These are phyloP conservation scores for Saccostrea echinata DNA, from an alignment of 1,140 invertebrate species.

Conservation along the genomic window DNA sequence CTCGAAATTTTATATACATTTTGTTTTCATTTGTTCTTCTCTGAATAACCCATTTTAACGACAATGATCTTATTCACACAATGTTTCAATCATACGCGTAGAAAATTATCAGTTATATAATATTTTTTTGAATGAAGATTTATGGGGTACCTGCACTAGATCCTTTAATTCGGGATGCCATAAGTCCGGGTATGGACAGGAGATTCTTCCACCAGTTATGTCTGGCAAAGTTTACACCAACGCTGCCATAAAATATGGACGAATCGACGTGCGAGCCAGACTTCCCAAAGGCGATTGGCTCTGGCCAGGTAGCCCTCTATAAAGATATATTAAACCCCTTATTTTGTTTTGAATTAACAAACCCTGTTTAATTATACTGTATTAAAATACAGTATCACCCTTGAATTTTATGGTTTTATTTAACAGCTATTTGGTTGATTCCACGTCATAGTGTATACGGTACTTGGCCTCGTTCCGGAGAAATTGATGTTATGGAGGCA, in stretches of 20 bases:
- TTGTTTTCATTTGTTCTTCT: too few species aligned
- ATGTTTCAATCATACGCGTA: too few species aligned
- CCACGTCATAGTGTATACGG: slow-evolving; percentile 68
- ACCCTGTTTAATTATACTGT: neutral
- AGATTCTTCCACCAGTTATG: slow-evolving; percentile 56
- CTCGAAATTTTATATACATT: too few species aligned
- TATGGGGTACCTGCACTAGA: neutral
- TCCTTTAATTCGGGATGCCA: neutral
- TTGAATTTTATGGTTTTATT: neutral
- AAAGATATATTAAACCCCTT: neutral
- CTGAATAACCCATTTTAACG: too few species aligned
- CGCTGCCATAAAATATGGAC: slow-evolving; percentile 48
- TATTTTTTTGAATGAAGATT: neutral
- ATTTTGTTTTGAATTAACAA: neutral
- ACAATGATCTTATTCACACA: too few species aligned
- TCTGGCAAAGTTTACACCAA: slow-evolving; percentile 48
- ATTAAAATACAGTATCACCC: neutral
- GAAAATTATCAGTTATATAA: too few species aligned
- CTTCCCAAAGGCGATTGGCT: slow-evolving; percentile 85
- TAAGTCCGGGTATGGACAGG: neutral
- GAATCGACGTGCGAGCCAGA: slow-evolving; percentile 50
- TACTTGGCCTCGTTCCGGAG: slow-evolving; percentile 75
- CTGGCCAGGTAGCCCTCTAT: slow-evolving; percentile 83
- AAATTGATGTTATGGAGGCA: slow-evolving; percentile 77
- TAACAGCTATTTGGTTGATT: slow-evolving; percentile 75